phyloP scores from a whole-genome alignment of 2,797 vertebrate genomes.

The Gallinago nigripennis region DNA sequence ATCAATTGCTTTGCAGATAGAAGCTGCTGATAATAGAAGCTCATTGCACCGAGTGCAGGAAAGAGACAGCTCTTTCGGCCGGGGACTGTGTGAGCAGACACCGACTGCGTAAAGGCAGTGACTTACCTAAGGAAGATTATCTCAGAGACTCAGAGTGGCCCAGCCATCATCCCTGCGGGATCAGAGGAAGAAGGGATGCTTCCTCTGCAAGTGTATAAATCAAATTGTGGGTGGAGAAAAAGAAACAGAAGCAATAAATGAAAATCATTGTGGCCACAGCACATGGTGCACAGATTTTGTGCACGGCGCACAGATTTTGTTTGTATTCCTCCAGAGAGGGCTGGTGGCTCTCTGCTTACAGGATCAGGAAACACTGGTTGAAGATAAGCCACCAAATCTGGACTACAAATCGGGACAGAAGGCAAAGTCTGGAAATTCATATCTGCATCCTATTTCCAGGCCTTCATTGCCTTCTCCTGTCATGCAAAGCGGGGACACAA shows the following conservation, averaged over 20 bases:
- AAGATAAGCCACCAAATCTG: neutral
- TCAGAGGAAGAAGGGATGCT: neutral
- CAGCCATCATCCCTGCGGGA: neutral
- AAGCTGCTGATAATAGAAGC: neutral
- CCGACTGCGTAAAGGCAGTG: neutral
- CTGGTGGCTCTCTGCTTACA: neutral
- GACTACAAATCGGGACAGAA: neutral
- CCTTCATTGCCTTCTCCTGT: rapidly evolving
- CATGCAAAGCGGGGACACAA: rapidly evolving
- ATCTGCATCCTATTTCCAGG: neutral
- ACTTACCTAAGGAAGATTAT: neutral
- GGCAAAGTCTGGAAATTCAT: neutral
- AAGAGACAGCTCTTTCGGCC: neutral
- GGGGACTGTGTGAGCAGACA: neutral
- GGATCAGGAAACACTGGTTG: neutral
- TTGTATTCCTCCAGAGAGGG: neutral
- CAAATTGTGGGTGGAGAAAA: neutral
- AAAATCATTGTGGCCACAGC: neutral
- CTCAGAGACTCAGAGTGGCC: neutral
- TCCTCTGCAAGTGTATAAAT: neutral
- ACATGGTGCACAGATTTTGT: neutral
- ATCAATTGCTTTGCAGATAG: neutral
- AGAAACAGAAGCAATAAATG: neutral
- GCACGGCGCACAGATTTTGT: neutral
- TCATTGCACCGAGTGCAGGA: neutral